These are phyloP conservation scores for Brachionus koreanus DNA, from an alignment of 1,140 invertebrate genomes.

Conservation along the genomic window DNA sequence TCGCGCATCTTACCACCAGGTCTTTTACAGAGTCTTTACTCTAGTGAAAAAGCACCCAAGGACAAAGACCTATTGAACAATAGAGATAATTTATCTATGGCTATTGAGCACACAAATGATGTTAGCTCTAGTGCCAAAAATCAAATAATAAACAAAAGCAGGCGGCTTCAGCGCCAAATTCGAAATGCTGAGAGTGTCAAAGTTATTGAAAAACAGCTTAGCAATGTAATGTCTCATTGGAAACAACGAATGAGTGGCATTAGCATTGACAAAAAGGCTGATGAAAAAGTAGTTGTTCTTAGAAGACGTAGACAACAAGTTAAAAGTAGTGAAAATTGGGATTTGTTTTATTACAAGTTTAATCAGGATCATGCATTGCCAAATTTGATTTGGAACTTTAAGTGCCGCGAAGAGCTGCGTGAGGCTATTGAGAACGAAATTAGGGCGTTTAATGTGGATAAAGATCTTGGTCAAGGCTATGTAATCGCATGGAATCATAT, in stretches of 20 bases:
- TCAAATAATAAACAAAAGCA: constrained; percentile 5
- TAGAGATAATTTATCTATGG: constrained; percentile 89
- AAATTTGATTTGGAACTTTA: constrained; percentile 98
- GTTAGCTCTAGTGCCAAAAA: neutral
- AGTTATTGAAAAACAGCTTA: constrained; percentile 39
- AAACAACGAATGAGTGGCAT: constrained; percentile 8
- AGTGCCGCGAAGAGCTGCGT: constrained; percentile 89
- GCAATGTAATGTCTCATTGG: constrained; percentile 34
- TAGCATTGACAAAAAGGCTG: neutral
- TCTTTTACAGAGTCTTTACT: constrained; percentile 82
- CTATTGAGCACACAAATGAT: constrained; percentile 53
- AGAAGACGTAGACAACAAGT: constrained; percentile 82
- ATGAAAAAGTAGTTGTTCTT: constrained; percentile 66
- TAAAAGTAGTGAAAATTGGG: constrained; percentile 80
- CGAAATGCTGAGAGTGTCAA: constrained; percentile 2
- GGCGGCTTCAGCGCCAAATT: neutral
- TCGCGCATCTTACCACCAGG: constrained; percentile 79
- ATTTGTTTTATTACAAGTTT: constrained; percentile 90
- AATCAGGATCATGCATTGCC: constrained; percentile 86
- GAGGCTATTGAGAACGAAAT: constrained; percentile 90
- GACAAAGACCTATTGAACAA: constrained; percentile 57
- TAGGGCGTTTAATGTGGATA: constrained; percentile 78
- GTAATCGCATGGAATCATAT: constrained; percentile 92
- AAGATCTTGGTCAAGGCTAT: constrained; percentile 63
- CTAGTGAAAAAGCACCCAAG: constrained; percentile 76